Conservation (phyloP, 1,140 invertebrate species). For the Tetramorium alpestre region DNA sequence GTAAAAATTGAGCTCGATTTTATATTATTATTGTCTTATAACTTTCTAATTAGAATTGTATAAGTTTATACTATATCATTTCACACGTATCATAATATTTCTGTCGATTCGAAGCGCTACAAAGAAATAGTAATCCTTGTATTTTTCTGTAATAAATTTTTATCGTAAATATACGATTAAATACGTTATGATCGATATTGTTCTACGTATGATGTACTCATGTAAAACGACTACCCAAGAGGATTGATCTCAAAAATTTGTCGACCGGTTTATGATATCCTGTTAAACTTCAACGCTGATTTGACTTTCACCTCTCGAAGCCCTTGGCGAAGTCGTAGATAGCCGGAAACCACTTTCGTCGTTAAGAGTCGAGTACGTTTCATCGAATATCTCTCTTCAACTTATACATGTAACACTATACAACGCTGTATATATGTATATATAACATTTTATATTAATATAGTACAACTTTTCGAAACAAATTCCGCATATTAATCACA, state of each 20-base stretch:
- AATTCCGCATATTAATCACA: constrained; percentile 16
- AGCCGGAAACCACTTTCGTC: constrained; percentile 23
- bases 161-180: background rate
- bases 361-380: background rate
- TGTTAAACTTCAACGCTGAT: constrained; percentile 74
- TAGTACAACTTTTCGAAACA: background rate
- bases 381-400: background rate
- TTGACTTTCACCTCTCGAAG: constrained; percentile 78
- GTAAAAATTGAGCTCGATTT: background rate
- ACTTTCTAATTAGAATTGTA: background rate
- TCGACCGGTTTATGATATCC: constrained; percentile 70
- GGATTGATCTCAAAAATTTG: constrained; percentile 47
- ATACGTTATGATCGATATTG: background rate
- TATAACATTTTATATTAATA: background rate
- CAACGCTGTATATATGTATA: too few species aligned
- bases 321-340: constrained; percentile 69
- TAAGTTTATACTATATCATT: background rate
- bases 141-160: background rate
- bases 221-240: background rate
- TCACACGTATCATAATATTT: background rate
- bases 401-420: too few species aligned
- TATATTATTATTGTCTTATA: background rate
- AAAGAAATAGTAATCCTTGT: background rate
- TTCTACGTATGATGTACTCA: background rate
- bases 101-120: background rate